phyloP scores from a whole-genome alignment of 2,113 vertebrate species.

The Melanocharis versteri region DNA sequence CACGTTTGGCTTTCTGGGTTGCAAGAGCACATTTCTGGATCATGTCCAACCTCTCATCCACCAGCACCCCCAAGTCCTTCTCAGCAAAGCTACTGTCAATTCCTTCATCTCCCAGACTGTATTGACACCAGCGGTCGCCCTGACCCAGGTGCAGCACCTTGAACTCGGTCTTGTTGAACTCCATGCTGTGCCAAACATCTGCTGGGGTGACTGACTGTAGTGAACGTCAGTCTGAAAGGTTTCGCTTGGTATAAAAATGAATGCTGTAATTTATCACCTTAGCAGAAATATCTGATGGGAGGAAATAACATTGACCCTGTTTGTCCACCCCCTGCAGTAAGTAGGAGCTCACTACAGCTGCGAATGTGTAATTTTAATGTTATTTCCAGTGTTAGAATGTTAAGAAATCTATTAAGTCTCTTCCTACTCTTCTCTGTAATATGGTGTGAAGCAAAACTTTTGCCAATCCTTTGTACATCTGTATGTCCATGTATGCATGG shows the following conservation, averaged over 20 bases:
- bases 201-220: not conserved
- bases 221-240: not conserved
- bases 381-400: not conserved
- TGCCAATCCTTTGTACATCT: not conserved
- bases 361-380: not conserved
- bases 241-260: not conserved
- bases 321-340: not conserved
- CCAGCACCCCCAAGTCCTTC: not conserved
- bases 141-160: not conserved
- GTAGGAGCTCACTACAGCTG: not conserved
- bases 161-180: not conserved
- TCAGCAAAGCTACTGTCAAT: not conserved
- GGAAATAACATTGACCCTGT: not conserved
- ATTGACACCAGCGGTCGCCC: not conserved
- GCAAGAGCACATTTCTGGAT: rapidly evolving
- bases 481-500: rapidly evolving
- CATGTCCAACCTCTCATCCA: not conserved
- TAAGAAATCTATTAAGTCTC: not conserved
- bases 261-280: not conserved
- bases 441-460: not conserved
- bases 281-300: not conserved
- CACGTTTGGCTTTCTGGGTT: rapidly evolving
- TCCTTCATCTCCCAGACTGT: not conserved
- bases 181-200: not conserved
- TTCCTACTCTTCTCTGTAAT: not conserved